phyloP scores from a whole-genome alignment of 2,113 vertebrate species.

The Empidonax traillii region DNA sequence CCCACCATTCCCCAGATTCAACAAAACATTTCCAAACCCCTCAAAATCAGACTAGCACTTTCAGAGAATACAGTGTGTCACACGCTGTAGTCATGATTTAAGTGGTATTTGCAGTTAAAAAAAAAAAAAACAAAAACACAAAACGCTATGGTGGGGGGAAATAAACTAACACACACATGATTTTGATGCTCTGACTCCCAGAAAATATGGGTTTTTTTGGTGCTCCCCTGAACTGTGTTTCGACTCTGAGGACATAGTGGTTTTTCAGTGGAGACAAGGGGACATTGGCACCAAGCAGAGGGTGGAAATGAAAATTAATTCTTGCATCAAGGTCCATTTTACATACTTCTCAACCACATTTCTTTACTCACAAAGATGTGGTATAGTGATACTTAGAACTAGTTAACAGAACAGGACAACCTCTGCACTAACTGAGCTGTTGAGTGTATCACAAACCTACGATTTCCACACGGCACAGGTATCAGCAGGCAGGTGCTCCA shows the following conservation, averaged over 20 bases:
- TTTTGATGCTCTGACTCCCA: not conserved
- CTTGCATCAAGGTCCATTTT: not conserved
- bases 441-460: not conserved
- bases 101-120: not conserved
- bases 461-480: not conserved
- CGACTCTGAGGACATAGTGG: rapidly evolving
- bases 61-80: not conserved
- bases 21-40: not conserved
- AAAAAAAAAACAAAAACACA: not conserved
- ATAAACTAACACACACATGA: not conserved
- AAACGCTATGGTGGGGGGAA: not conserved
- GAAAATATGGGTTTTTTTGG: not conserved
- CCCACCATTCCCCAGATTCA: not conserved
- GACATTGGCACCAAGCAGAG: not conserved
- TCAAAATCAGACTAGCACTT: not conserved
- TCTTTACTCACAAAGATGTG: not conserved
- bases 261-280: not conserved
- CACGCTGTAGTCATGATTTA: not conserved
- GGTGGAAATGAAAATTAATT: not conserved
- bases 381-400: not conserved
- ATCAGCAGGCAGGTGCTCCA: not conserved
- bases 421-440: not conserved
- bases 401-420: not conserved
- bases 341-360: not conserved
- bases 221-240: not conserved